Percentiles rank a stretch among this genome's conserved stretches.
These are phyloP conservation scores for Aurelia aurita DNA, from an alignment of 30 jellyfish, hydroid and myxozoan species.

Conservation along the genomic window DNA sequence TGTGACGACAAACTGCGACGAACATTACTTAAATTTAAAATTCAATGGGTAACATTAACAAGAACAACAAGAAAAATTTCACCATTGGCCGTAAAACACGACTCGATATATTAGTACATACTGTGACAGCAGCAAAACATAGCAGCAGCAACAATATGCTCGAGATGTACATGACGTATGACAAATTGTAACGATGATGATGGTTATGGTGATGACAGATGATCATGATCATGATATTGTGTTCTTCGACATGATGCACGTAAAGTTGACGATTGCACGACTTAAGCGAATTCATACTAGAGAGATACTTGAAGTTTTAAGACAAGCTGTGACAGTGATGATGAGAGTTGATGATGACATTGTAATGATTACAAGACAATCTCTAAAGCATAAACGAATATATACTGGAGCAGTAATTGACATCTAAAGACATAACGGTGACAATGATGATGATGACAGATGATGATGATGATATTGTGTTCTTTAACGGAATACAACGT, in stretches of 20 bases:
- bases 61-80: too few species aligned
- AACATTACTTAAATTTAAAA: too few species aligned
- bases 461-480: not conserved
- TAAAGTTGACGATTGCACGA: not conserved
- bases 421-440: not conserved
- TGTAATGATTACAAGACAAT: not conserved
- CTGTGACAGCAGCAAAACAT: not conserved
- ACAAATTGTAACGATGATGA: not conserved
- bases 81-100: too few species aligned
- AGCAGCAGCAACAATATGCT: not conserved
- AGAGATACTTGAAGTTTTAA: too few species aligned
- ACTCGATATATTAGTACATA: too few species aligned
- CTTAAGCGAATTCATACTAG: not conserved
- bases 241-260: not conserved
- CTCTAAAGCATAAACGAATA: too few species aligned
- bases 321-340: not conserved
- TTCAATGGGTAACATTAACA: too few species aligned
- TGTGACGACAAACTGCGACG: not conserved
- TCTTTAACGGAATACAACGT: not conserved
- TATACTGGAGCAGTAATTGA: too few species aligned
- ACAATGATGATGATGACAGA: not conserved
- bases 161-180: too few species aligned
- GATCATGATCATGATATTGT: slow-evolving; percentile 8
- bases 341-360: slow-evolving; percentile 19
- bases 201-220: not conserved